Conservation (phyloP, 2,797 vertebrate species). For the Myotis pilosus region DNA sequence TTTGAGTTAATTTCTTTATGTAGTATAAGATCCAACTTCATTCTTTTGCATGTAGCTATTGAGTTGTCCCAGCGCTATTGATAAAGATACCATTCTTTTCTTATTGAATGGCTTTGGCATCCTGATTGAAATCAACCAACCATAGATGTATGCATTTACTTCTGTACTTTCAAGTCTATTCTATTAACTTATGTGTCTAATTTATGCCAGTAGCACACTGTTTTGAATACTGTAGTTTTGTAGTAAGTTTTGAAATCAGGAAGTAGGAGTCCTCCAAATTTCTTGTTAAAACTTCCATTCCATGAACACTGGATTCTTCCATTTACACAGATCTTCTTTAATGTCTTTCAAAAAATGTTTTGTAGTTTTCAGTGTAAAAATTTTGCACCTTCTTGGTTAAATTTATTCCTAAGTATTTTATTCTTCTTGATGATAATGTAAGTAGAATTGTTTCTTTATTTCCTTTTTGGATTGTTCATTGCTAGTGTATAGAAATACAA, state of each 20-base stretch:
- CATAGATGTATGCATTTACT: neutral
- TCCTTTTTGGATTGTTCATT: neutral
- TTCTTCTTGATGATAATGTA: neutral
- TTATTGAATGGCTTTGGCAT: neutral
- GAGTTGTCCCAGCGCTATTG: neutral
- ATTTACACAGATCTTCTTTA: neutral
- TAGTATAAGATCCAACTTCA: neutral
- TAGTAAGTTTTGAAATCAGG: neutral
- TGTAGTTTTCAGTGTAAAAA: neutral
- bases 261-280: neutral
- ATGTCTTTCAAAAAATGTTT: neutral
- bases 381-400: neutral
- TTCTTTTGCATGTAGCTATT: neutral
- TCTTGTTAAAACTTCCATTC: neutral
- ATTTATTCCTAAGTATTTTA: neutral
- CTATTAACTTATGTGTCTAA: neutral
- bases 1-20: neutral
- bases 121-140: neutral
- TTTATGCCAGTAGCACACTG: neutral
- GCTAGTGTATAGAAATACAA: neutral
- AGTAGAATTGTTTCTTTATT: neutral
- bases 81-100: neutral
- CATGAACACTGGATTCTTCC: neutral
- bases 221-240: neutral
- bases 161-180: neutral